A percentile compares a stretch with the other conserved stretches of the same genome.
Conservation (phyloP, 1,140 invertebrate genomes). For the Drosophila serrata region DNA sequence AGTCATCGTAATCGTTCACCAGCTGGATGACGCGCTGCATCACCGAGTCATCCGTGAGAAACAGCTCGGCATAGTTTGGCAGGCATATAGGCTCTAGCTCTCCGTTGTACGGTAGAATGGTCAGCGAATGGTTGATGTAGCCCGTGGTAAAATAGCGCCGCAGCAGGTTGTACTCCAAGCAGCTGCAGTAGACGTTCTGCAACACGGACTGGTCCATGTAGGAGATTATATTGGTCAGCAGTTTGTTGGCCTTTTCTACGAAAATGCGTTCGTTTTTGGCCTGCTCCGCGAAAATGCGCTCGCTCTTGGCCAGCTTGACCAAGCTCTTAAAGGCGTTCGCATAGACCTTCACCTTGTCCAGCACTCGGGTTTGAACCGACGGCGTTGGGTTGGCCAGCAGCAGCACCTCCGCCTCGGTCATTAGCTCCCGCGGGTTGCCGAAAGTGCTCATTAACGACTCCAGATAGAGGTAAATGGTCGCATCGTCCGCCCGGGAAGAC, state of each 20-base stretch:
- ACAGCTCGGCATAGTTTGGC: slow-evolving; percentile 65
- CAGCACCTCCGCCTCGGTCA: slow-evolving; percentile 58
- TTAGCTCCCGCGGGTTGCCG: slow-evolving; percentile 39
- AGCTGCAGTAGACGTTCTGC: slow-evolving; percentile 61
- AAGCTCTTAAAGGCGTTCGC: slow-evolving; percentile 64
- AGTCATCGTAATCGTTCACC: slow-evolving; percentile 56
- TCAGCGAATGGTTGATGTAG: slow-evolving; percentile 33
- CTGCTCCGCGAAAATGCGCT: slow-evolving; percentile 64
- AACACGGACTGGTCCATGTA: slow-evolving; percentile 52
- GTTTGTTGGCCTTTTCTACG: slow-evolving; percentile 56
- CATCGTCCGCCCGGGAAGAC: slow-evolving; percentile 30
- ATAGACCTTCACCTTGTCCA: slow-evolving; percentile 68
- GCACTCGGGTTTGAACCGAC: slow-evolving; percentile 29
- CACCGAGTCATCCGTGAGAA: slow-evolving; percentile 64
- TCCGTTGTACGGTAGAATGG: slow-evolving; percentile 1
- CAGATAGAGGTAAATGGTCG: slow-evolving; percentile 58
- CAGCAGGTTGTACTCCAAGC: slow-evolving; percentile 68
- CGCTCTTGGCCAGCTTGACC: slow-evolving; percentile 51
- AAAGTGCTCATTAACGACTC: slow-evolving; percentile 64
- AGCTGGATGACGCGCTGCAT: slow-evolving; percentile 58
- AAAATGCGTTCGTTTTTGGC: slow-evolving; percentile 60
- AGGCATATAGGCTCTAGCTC: slow-evolving; percentile 40
- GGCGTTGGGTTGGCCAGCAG: slow-evolving; percentile 60
- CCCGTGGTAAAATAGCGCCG: slow-evolving; percentile 62
- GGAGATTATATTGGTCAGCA: slow-evolving; percentile 47